Evolutionary conservation across 2,797 vertebrate species (phyloP), one percentile per base, ranked within the genome.

Genomic region (Tokudaia muenninki): DNA sequence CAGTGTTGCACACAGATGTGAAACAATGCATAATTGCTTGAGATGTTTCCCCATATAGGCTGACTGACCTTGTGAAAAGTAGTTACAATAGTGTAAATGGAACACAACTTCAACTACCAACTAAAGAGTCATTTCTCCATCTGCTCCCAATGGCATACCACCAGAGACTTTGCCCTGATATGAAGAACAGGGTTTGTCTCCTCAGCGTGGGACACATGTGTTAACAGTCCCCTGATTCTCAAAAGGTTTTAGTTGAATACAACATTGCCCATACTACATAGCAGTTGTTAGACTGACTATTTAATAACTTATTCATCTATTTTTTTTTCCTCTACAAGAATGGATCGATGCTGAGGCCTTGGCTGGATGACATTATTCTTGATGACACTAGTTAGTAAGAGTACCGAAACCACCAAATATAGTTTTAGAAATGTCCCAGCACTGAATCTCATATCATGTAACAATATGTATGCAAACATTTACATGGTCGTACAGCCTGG

Each of bases 371-470:
- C 21, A 63, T 14, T 50, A 44, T n/a, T 57, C 59, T 44, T 67
- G 14, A 59, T 72, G 3, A 24, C 52, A 16, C 59, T 31, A 37
- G 13, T 37, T 7, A 59, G 67, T 41, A 90, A 82, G 55, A 59
- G 21, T 19, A 86, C 4, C 26, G 2, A 61, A 95, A 89, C 44
- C 37, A 91, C 29, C 59, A 81, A 57, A 67, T 37, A 16, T 22
- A 63, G n/a, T 44, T 93, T 92, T 52, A 94, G 91, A 81, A 91
- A 75, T 61, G 52, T 10, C 65, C 52, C 24, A 90, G 72, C 4
- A 67, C n/a, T 90, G 70, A 94, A 55, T 86, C 55, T 37, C 12
- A 88, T 59, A 63, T 26, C 6, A 50, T 11, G 47, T 59, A 41
- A 90, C 90, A 63, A 83, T 10, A 79, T 12, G 6, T 61, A 41